Evolutionary conservation across 2,113 vertebrate species (phyloP).

Genomic region (Promerops cafer): DNA sequence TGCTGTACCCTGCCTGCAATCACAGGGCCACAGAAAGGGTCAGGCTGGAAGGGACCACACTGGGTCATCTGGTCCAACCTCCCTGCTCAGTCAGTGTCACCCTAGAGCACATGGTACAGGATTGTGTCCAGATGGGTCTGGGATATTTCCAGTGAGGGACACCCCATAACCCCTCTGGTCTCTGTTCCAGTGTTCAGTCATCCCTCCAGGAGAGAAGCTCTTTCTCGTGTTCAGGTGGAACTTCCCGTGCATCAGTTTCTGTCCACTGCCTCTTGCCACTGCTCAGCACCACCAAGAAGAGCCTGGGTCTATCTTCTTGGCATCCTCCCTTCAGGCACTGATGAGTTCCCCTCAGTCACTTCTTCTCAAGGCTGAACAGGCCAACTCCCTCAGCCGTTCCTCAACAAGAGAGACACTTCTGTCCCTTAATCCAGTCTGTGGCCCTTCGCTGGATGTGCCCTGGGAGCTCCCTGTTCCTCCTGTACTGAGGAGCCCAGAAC

Average conservation of each 20-base stretch:
- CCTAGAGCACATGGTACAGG: neutral
- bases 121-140: no score
- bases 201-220: neutral
- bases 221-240: neutral
- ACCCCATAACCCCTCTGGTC: neutral
- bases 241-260: neutral
- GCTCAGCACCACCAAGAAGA: neutral
- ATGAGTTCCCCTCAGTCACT: neutral
- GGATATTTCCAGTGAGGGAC: neutral
- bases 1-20: neutral
- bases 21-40: neutral
- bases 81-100: neutral
- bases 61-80: neutral
- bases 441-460: rapidly evolving
- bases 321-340: neutral
- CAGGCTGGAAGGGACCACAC: neutral
- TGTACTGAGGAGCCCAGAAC: neutral
- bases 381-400: neutral
- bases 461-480: neutral
- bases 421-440: neutral
- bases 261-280: neutral
- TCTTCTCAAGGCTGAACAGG: neutral
- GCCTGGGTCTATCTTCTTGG: neutral
- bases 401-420: no score
- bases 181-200: neutral